These are phyloP conservation scores for Scopus umbretta DNA, from an alignment of 2,113 vertebrate species.

Conservation along the genomic window DNA sequence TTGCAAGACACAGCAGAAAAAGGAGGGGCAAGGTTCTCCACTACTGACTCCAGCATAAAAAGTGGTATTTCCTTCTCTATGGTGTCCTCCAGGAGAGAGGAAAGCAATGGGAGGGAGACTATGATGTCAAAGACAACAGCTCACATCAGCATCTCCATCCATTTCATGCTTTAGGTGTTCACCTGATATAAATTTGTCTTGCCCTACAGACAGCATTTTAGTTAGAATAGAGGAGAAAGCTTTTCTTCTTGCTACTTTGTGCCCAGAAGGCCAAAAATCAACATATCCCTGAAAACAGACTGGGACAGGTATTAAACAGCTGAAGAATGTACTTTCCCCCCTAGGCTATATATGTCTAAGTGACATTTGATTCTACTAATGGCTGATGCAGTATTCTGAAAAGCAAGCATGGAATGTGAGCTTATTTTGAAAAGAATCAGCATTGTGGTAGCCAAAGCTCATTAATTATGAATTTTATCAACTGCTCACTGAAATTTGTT, in stretches of 20 bases:
- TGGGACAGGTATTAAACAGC: neutral
- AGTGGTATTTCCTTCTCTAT: neutral
- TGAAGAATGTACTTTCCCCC: neutral
- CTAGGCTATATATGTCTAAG: neutral
- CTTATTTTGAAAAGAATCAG: conserved; percentile 28
- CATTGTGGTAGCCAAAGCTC: conserved; percentile 2
- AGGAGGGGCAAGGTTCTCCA: neutral
- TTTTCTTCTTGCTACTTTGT: neutral
- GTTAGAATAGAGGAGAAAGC: neutral
- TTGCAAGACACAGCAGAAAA: neutral
- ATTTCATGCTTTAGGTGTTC: neutral
- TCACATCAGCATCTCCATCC: neutral
- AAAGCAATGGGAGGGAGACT: neutral
- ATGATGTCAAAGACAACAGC: neutral
- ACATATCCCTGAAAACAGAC: neutral
- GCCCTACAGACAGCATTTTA: neutral
- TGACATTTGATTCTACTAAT: neutral
- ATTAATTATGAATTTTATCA: conserved; percentile 50
- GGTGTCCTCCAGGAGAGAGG: neutral
- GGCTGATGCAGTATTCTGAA: neutral
- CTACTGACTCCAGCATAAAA: neutral
- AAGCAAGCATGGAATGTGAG: neutral
- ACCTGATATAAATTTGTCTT: neutral
- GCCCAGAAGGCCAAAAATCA: conserved; percentile 1
- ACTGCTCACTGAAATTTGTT: neutral